A percentile compares a stretch with the other conserved stretches of the same genome.
Conservation (phyloP, 2,888 invertebrate species). For the Abrostola tripartita region DNA sequence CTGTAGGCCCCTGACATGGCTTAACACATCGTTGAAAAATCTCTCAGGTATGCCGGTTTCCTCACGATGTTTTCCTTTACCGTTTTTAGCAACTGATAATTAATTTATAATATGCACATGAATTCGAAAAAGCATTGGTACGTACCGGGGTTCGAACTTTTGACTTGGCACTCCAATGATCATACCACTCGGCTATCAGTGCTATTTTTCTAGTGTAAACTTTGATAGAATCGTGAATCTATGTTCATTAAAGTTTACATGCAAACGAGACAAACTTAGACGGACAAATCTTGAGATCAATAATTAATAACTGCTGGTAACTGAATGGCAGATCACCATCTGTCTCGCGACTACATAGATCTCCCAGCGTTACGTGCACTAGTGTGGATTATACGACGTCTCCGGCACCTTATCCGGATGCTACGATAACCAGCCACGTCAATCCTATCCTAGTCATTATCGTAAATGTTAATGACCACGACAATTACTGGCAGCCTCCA, state of each 20-base stretch:
- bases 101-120: too few relatives aligned
- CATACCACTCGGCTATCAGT: too few relatives aligned
- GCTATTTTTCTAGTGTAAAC: constrained; percentile 5
- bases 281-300: constrained; percentile 57
- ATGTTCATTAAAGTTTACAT: constrained; percentile 13
- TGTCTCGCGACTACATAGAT: constrained; percentile 30
- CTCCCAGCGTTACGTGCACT: constrained; percentile 60
- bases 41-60: too few relatives aligned
- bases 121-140: too few relatives aligned
- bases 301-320: constrained; percentile 62
- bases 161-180: too few relatives aligned
- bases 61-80: too few relatives aligned
- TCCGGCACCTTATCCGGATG: constrained; percentile 68
- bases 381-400: constrained; percentile 64
- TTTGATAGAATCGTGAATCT: constrained; percentile 26
- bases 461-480: constrained; percentile 86
- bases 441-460: constrained; percentile 83
- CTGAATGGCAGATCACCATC: constrained; percentile 56
- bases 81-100: too few relatives aligned
- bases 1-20: too few relatives aligned
- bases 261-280: constrained; percentile 19
- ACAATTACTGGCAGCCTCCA: constrained; percentile 79
- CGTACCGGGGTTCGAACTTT: too few relatives aligned
- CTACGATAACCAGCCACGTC: constrained; percentile 76
- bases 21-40: too few relatives aligned